Evolutionary conservation across 2,797 vertebrate species (phyloP).

Genomic region (Acanthiza pusilla): DNA sequence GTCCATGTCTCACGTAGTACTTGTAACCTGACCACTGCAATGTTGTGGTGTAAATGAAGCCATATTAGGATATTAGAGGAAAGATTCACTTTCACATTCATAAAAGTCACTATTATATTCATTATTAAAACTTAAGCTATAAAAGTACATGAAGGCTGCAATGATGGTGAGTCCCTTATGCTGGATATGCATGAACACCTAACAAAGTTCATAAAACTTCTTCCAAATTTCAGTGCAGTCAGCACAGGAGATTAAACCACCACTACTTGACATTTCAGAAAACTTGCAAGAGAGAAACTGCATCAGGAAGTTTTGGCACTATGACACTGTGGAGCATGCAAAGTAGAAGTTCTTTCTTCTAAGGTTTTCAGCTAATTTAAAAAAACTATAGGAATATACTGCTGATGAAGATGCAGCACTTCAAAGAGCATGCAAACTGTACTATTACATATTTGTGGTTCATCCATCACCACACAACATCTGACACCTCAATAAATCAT

Average conservation of each 20-base stretch:
- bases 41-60: not conserved
- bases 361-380: not conserved
- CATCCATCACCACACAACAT: slow-evolving; percentile 42
- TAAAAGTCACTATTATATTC: not conserved
- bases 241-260: not conserved
- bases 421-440: not conserved
- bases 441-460: not conserved
- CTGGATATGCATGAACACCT: not conserved
- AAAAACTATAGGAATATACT: not conserved
- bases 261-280: not conserved
- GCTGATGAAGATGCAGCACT: slow-evolving; percentile 21
- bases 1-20: not conserved
- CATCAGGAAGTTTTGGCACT: not conserved
- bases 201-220: not conserved
- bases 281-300: not conserved
- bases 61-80: not conserved
- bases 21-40: not conserved
- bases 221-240: not conserved
- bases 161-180: not conserved
- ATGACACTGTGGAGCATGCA: not conserved
- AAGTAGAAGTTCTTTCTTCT: not conserved
- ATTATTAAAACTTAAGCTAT: not conserved
- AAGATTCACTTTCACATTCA: not conserved
- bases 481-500: slow-evolving; percentile 65
- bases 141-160: not conserved